A percentile compares a stretch with the other conserved stretches of the same genome.
Evolutionary conservation across 2,888 invertebrate genomes (phyloP).

Genomic region (Chloroclysta siterata): DNA sequence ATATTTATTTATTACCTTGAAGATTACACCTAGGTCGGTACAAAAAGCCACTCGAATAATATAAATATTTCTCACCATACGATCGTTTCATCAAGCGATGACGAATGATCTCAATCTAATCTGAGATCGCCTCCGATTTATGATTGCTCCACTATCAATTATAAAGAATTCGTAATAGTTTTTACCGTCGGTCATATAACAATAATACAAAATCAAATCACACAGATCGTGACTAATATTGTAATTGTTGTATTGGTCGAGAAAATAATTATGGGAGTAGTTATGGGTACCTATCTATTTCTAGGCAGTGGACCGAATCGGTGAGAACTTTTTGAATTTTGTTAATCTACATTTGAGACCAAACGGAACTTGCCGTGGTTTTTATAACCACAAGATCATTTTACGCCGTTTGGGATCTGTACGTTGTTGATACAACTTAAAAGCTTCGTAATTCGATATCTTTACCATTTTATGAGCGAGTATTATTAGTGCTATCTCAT

Average conservation of each 20-base stretch:
- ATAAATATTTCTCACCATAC: slow-evolving; percentile 31
- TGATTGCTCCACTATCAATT: slow-evolving; percentile 57
- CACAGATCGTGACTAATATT: slow-evolving; percentile 76
- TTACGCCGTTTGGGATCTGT: slow-evolving; percentile 41
- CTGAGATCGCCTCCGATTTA: slow-evolving; percentile 35
- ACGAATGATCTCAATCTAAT: slow-evolving; percentile 39
- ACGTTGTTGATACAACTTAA: slow-evolving; percentile 19
- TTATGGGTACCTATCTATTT: slow-evolving; percentile 62
- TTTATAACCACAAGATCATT: slow-evolving; percentile 58
- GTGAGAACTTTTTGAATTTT: slow-evolving; percentile 78
- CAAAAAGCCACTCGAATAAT: slow-evolving; percentile 22
- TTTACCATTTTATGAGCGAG: slow-evolving; percentile 13
- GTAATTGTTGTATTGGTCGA: slow-evolving; percentile 80
- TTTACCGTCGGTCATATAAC: slow-evolving; percentile 62
- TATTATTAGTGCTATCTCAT: slow-evolving; percentile 1
- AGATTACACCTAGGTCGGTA: too few species aligned
- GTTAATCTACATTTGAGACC: slow-evolving; percentile 78
- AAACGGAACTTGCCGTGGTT: slow-evolving; percentile 68
- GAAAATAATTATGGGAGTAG: slow-evolving; percentile 74
- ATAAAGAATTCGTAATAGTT: slow-evolving; percentile 63
- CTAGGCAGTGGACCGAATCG: slow-evolving; percentile 74
- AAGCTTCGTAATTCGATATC: slow-evolving; percentile 25
- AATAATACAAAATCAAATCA: slow-evolving; percentile 59
- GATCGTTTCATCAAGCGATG: slow-evolving; percentile 31
- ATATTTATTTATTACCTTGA: too few species aligned